Conservation (phyloP, 2,797 vertebrate species). For the Vespertilio murinus region DNA sequence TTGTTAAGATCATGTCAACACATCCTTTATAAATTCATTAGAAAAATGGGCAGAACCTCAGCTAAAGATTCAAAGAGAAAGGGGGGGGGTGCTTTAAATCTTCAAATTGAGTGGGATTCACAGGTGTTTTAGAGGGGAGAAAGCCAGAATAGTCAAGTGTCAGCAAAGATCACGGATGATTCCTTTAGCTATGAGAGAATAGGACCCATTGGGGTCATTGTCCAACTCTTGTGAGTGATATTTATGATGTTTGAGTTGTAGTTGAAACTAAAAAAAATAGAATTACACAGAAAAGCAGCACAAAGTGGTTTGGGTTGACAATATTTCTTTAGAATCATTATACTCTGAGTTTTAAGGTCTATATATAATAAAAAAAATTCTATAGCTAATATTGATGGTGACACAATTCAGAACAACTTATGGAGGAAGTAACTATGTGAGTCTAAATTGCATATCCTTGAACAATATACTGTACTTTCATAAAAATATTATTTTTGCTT, state of each 20-base stretch:
- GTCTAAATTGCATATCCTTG: neutral
- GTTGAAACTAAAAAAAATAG: constrained; percentile 39
- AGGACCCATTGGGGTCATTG: constrained; percentile 20
- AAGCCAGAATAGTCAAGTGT: constrained; percentile 11
- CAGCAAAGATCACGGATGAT: constrained; percentile 47
- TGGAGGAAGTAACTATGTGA: neutral
- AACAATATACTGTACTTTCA: neutral
- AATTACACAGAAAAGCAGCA: constrained; percentile 53
- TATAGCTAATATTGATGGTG: constrained; percentile 4
- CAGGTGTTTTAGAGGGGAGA: constrained; percentile 64
- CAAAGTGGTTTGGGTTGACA: constrained; percentile 40
- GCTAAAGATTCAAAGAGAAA: constrained; percentile 50
- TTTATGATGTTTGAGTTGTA: constrained; percentile 61
- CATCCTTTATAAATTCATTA: constrained; percentile 80
- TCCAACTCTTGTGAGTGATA: constrained; percentile 46
- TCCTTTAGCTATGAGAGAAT: constrained; percentile 44
- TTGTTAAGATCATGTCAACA: constrained; percentile 79
- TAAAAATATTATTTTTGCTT: neutral
- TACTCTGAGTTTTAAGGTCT: constrained; percentile 47
- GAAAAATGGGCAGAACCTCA: constrained; percentile 48
- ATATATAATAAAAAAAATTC: constrained; percentile 44
- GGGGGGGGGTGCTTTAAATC: constrained; percentile 52
- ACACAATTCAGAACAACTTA: neutral
- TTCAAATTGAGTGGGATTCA: constrained; percentile 63
- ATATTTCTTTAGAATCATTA: constrained; percentile 62